Evolutionary conservation across 2,888 invertebrate genomes (phyloP).

Genomic region (Boloria selene): DNA sequence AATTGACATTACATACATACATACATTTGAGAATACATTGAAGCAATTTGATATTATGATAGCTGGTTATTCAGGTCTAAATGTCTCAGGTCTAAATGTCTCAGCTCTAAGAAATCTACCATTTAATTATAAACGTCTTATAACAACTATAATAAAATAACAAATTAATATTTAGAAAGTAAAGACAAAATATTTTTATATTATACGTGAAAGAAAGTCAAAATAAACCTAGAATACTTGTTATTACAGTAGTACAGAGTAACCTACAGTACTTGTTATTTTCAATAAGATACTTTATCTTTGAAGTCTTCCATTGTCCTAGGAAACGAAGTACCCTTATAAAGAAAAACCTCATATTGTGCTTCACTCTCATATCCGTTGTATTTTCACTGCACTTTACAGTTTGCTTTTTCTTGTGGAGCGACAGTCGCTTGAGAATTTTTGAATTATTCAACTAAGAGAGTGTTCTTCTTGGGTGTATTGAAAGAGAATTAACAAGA

Average conservation of each 20-base stretch:
- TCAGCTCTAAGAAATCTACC: too few species aligned
- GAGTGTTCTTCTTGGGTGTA: conserved; percentile 36
- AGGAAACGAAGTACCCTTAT: conserved; percentile 27
- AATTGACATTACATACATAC: too few species aligned
- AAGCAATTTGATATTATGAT: too few species aligned
- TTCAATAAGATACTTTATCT: conserved; percentile 17
- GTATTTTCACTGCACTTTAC: conserved; percentile 33
- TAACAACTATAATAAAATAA: too few species aligned
- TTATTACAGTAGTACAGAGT: too few species aligned
- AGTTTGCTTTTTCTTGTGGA: conserved; percentile 37
- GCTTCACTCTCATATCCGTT: conserved; percentile 23
- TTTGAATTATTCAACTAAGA: conserved; percentile 42
- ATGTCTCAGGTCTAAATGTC: too few species aligned
- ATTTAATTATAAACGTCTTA: too few species aligned
- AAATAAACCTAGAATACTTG: not conserved
- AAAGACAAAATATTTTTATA: too few species aligned
- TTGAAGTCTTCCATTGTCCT: conserved; percentile 11
- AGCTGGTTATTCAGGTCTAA: too few species aligned
- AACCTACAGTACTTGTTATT: conserved; percentile 12
- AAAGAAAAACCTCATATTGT: conserved; percentile 30
- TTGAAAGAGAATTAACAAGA: conserved; percentile 21
- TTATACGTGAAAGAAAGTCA: too few species aligned
- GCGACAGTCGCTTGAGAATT: conserved; percentile 36
- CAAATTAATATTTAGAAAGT: too few species aligned
- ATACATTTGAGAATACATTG: too few species aligned